Percentiles rank a stretch among this genome's conserved stretches.
Conservation (phyloP, 2,888 invertebrate genomes). For the Colletes collaris region DNA sequence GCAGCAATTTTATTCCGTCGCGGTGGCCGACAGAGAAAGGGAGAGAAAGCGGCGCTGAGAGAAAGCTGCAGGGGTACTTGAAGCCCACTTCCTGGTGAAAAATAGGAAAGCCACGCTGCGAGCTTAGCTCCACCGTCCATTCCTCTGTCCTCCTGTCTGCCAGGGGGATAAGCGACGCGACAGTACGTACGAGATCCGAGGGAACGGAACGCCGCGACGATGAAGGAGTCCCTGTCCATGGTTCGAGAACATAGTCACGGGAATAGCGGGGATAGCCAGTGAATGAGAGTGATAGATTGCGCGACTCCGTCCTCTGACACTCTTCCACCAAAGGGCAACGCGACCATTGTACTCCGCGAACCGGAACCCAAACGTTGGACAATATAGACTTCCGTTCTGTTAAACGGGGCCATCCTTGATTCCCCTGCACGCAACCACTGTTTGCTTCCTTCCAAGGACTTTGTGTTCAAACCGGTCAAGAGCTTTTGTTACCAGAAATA, state of each 20-base stretch:
- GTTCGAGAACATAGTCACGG: conserved; percentile 15
- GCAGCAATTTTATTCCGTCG: conserved; percentile 66
- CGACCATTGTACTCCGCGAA: conserved; percentile 51
- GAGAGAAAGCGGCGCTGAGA: background rate
- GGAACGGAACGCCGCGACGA: conserved; percentile 28
- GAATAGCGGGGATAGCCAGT: conserved; percentile 41
- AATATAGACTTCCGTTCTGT: conserved; percentile 58
- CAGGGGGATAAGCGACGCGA: conserved; percentile 63
- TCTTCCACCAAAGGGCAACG: conserved; percentile 56
- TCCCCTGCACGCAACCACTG: background rate
- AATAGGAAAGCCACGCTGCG: conserved; percentile 55
- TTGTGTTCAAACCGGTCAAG: conserved; percentile 14
- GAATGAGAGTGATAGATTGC: conserved; percentile 75
- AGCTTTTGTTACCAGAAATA: background rate
- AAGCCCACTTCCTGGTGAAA: conserved; percentile 48
- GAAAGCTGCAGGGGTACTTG: conserved; percentile 21
- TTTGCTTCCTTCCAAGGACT: conserved; percentile 17
- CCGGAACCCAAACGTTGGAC: conserved; percentile 54
- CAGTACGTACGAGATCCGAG: conserved; percentile 32
- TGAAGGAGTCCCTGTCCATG: background rate
- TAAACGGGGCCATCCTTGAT: conserved; percentile 42
- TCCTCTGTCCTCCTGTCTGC: conserved; percentile 56
- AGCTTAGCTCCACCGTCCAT: conserved; percentile 58
- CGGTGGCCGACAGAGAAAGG: background rate
- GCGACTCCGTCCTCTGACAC: conserved; percentile 66